Percentiles rank a stretch among this genome's conserved stretches.
phyloP scores from a whole-genome alignment of 2,888 invertebrate genomes.

The Meiosimyza decipiens region DNA sequence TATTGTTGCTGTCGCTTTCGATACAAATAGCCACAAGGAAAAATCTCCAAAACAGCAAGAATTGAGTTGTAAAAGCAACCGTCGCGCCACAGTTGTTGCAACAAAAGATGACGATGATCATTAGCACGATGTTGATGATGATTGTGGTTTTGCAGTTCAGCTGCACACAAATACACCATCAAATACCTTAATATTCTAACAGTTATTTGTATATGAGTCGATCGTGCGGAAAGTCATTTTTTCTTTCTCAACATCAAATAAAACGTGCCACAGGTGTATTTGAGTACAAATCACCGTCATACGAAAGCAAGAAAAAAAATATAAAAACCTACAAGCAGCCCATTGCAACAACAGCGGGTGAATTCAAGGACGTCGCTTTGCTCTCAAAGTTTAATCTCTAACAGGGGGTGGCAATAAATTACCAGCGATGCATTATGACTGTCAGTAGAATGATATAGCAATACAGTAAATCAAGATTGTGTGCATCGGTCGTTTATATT shows the following conservation, averaged over 20 bases:
- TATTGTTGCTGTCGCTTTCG: neutral
- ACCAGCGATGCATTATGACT: no score
- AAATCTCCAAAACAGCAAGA: neutral
- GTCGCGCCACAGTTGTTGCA: neutral
- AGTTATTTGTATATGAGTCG: neutral
- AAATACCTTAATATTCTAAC: no score
- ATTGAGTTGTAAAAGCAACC: slow-evolving; percentile 1
- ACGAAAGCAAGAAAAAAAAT: neutral
- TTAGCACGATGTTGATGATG: slow-evolving; percentile 18
- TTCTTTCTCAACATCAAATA: neutral
- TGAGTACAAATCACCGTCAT: neutral
- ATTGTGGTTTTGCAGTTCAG: slow-evolving; percentile 10
- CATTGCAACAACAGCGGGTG: slow-evolving; percentile 18
- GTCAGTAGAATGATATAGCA: no score
- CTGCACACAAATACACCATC: no score
- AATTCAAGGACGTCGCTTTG: slow-evolving; percentile 23
- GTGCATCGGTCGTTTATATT: no score
- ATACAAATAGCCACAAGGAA: no score
- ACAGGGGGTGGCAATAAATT: no score
- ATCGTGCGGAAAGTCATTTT: slow-evolving; percentile 10
- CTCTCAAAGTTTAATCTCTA: neutral
- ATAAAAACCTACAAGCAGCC: neutral
- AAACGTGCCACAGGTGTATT: slow-evolving; percentile 22
- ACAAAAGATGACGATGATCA: slow-evolving; percentile 32
- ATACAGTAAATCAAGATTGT: no score